Evolutionary conservation across 2,113 vertebrate species (phyloP).

Genomic region (Heterochromis multidens): DNA sequence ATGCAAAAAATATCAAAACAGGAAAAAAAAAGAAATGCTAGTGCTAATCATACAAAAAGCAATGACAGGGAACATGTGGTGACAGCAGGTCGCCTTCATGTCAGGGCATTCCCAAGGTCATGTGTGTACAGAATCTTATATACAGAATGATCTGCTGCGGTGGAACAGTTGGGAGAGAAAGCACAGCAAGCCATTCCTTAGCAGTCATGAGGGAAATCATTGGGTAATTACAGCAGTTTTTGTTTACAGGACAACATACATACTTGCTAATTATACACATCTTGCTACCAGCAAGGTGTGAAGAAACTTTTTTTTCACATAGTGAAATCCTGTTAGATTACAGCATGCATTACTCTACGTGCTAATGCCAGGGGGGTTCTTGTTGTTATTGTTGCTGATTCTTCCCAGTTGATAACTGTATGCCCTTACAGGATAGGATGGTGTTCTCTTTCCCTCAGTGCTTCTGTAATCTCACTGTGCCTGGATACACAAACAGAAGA

Average conservation of each 20-base stretch:
- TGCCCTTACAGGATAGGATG: constrained; percentile 59
- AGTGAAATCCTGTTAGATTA: constrained; percentile 75
- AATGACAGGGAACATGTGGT: constrained; percentile 30
- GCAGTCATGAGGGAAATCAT: constrained; percentile 61
- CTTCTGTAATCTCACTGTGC: constrained; percentile 69
- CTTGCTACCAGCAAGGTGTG: constrained; percentile 69
- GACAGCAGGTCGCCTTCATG: constrained; percentile 41
- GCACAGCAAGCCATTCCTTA: constrained; percentile 68
- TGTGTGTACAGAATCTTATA: constrained; percentile 57
- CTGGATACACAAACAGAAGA: constrained; percentile 41
- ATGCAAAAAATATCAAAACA: constrained; percentile 53
- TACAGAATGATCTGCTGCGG: constrained; percentile 54
- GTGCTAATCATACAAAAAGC: constrained; percentile 64
- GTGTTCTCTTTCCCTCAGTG: constrained; percentile 65
- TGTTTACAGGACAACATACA: constrained; percentile 74
- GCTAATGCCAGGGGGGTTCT: constrained; percentile 66
- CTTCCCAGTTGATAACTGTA: constrained; percentile 59
- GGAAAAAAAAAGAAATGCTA: constrained; percentile 17
- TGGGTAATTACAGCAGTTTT: constrained; percentile 65
- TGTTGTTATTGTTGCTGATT: constrained; percentile 49
- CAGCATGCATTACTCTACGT: constrained; percentile 79
- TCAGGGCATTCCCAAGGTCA: constrained; percentile 28
- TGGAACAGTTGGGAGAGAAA: constrained; percentile 32
- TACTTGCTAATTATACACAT: constrained; percentile 71
- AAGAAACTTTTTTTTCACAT: constrained; percentile 68